Base-by-base conservation (phyloP, 2,113 vertebrate species). In the Corythornis madagascariensis region DNA sequence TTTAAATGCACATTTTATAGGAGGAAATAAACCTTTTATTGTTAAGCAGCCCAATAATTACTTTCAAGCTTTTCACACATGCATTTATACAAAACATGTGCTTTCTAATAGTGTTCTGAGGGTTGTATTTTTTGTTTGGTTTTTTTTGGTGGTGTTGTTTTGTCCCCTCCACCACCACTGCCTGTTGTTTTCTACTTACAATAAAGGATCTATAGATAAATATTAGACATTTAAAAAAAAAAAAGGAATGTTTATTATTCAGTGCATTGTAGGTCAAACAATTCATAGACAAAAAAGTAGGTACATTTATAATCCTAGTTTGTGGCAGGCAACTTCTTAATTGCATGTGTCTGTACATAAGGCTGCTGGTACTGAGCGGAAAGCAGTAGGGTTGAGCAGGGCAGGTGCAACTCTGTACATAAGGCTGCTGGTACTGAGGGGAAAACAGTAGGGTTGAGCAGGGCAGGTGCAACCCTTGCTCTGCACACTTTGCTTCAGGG, bases 271-370 rank as follows among this genome's bases (percentile, higher is more conserved):
- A 57, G 2, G 15, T 31, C 16, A 57, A 64, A 52, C 48, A 80
- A 63, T 40, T 4, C 11, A 29, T 20, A n/a, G 11, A 48, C 4
- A 57, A 55, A 81, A 61, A 38, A 48, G 13, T 8, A 59, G 4
- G 5, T 16, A 35, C 35, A 63, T 57, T 42, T 71, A 7, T n/a
- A 73, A n/a, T 16, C 35, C 4, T 24, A 55, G 7, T 13, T 67
- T 66, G 24, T 48, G 33, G 29, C 16, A 65, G 33, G 31, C 6
- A 83, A 50, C 13, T 28, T 19, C n/a, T 35, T 56, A 24, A 26
- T 5, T 61, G 43, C 6, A 13, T 56, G 25, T 20, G 4, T 3
- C 13, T 60, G 5, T 33, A 19, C 0, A 0, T 21, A 35, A 74
- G 5, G 5, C 12, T 91, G 31, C 9, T 57, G 21, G 14, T 40